Evolutionary conservation across 1,140 invertebrate genomes (phyloP), one percentile per base, ranked within the genome.

Genomic region (Atopsyche davidsoni): DNA sequence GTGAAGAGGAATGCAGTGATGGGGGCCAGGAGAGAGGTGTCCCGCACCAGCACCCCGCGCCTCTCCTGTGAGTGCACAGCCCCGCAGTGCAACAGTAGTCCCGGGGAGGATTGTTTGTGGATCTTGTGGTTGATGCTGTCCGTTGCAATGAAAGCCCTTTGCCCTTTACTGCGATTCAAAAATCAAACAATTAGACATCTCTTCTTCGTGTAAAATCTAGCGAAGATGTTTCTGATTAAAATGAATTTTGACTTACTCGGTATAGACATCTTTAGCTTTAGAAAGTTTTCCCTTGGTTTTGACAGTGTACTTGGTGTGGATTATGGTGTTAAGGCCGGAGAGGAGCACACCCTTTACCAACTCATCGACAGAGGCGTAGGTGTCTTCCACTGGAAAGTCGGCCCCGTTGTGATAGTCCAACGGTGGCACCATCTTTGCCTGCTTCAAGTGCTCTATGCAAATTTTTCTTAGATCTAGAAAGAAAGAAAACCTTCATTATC

Each of bases 81-180:
- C 53, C 60, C 69, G 50, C 54, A 75, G 66, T 66, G 78, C 63
- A 51, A 69, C 59, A 59, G 70, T 24, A 67, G 62, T 46, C 61
- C 63, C 63, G 25, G 68, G 60, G 43, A 24, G 2, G 43, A 39
- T 28, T 62, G 66, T 38, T 64, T 57, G 16, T 57, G 64, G 40
- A 70, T 61, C 10, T 69, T 68, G 44, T 76, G 66, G 64, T 82
- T 81, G 1, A 81, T 73, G 62, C 76, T 78, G 35, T 80, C 76
- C 17, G 70, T 59, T 7, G 66, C 64, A 2, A 81, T 64, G 44
- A 72, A 65, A 3, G 70, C 75, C 18, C 62, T 62, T 2, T 66
- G 60, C 3, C 70, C 65, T 53, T 65, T 60, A 32, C 79, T 81
- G 53, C 46, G 61, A 62, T 25, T 31, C 43, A 3, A 19, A 51